Base-by-base conservation (phyloP, 2,113 vertebrate genomes). In the Axis porcinus region DNA sequence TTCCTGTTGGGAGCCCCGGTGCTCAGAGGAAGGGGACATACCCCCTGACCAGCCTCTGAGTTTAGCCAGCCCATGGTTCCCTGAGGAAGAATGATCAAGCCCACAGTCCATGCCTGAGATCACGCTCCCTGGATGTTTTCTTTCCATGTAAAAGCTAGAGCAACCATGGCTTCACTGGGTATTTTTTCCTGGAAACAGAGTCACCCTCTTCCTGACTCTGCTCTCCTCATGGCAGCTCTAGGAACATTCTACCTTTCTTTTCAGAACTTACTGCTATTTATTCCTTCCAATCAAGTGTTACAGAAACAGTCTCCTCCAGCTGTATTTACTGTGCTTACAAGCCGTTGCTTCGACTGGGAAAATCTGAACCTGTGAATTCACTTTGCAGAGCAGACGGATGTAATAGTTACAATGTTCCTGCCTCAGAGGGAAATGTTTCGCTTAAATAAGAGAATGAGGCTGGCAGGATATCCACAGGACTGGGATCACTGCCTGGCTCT, bases 391-490 rank as follows among this genome's bases (percentile, higher is more conserved):
- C 30, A n/a, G 43, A 21, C 8, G 3, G 83, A 6, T 16, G 3
- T 5, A 83, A 55, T 14, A 33, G 15, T 58, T 95, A n/a, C 12
- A 33, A n/a, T 58, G 36, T 54, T 93, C 70, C 76, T 27, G 11
- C 74, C 86, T 94, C 85, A 16, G 30, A 43, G 1, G 9, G 93
- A 40, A 96, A 67, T 1, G 58, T 96, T 93, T 60, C 62, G 27
- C 91, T 95, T 60, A 92, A 97, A 93, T 50, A 90, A 94, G 81
- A 55, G 92, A 98, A 89, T 47, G 30, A 62, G 33, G 60, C 30
- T 45, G 89, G 43, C 54, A 92, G 94, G 62, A 76, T 17, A 86
- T 92, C 94, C 92, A 91, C 30, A 25, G 4, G 95, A 82, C 67
- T n/a, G n/a, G 64, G 54, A 95, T 74, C 40, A 7, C 1, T 23